Evolutionary conservation across 2,888 invertebrate species (phyloP), one percentile per base, ranked within the genome.

Genomic region (Eretmocerus hayati): DNA sequence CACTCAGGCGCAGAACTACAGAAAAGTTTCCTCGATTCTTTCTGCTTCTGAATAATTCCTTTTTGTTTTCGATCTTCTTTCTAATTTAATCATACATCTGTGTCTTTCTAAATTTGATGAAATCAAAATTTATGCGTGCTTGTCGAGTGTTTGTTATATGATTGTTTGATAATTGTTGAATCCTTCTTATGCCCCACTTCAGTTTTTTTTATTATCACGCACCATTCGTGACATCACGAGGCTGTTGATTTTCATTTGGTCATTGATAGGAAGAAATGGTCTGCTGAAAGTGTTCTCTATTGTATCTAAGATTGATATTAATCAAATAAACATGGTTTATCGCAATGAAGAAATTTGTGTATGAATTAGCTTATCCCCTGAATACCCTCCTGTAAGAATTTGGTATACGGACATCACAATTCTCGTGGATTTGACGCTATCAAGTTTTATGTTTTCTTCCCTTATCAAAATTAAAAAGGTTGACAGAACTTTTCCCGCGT

Each of bases 291-390:
- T 62, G 61, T 66, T 65, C 66, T 63, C 59, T 62, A 63, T 64
- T 69, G 62, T 68, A 66, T 61, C 62, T 60, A 64, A 59, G 60
- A 67, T 63, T 65, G 58, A 62, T 59, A 65, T 9, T 11, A 65
- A 63, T 63, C 63, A 61, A 67, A 67, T 67, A 67, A 66, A 67
- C 60, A 64, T 67, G 64, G 58, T 67, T 67, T 65, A 66, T 48
- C 52, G 58, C 60, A 59, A 59, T 56, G 23, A 49, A 30, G 48
- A 33, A n/a, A n/a, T n/a, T n/a, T n/a, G n/a, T n/a, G n/a, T n/a
- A n/a, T n/a, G n/a, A n/a, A n/a, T n/a, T n/a, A n/a, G n/a, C n/a
- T n/a, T n/a, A n/a, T n/a, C n/a, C n/a, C n/a, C n/a, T n/a, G n/a
- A n/a, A n/a, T n/a, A n/a, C n/a, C n/a, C n/a, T n/a, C n/a, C n/a